Conservation (phyloP, 2,113 vertebrate genomes). For the Eulemur rufifrons region DNA sequence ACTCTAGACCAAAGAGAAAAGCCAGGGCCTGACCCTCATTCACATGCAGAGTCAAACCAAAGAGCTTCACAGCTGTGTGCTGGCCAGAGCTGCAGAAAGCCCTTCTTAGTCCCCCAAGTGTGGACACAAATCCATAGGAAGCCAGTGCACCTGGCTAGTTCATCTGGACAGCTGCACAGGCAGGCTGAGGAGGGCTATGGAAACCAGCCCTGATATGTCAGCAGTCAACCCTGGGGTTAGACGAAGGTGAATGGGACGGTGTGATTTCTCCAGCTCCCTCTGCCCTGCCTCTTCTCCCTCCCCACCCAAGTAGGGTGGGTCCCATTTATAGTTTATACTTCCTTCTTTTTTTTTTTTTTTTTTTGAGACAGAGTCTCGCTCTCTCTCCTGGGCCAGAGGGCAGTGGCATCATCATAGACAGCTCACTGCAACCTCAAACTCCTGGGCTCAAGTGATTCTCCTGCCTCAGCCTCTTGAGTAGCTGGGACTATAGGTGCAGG, state of each 20-base stretch:
- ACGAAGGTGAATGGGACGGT: neutral
- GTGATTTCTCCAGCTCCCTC: neutral
- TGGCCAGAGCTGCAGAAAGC: neutral
- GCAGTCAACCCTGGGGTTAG: neutral
- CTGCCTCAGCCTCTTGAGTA: too few species aligned
- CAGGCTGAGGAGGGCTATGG: neutral
- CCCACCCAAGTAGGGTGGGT: neutral
- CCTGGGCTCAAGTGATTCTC: too few species aligned
- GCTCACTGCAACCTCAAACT: too few species aligned
- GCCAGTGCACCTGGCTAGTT: neutral
- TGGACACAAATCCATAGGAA: neutral
- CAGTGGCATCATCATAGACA: too few species aligned
- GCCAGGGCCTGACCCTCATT: neutral
- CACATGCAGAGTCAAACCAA: constrained; percentile 26
- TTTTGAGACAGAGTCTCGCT: too few species aligned
- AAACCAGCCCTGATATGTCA: accelerated
- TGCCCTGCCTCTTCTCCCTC: neutral
- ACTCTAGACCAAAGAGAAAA: neutral
- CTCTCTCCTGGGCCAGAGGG: too few species aligned
- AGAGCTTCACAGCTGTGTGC: constrained; percentile 46
- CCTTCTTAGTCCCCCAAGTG: neutral
- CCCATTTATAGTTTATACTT: neutral
- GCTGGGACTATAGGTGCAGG: too few species aligned
- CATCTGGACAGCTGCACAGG: neutral
- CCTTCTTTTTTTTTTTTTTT: too few species aligned